Evolutionary conservation across 2,113 vertebrate species (phyloP).

Genomic region (Ciconia maguari): DNA sequence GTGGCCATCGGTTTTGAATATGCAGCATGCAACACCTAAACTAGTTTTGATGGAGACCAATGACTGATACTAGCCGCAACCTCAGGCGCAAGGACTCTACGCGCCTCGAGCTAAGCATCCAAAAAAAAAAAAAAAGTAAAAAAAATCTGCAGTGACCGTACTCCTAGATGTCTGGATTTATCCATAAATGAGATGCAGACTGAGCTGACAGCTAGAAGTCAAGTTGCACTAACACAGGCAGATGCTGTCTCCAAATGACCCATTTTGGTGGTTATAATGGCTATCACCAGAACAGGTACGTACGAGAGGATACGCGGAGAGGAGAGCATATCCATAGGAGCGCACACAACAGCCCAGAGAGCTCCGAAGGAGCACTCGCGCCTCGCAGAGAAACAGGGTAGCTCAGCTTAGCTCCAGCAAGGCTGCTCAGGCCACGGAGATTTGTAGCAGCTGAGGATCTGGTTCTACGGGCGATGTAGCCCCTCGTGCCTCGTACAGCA

Average conservation of each 20-base stretch:
- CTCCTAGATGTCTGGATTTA: not conserved
- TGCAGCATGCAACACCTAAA: not conserved
- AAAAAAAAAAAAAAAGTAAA: not conserved
- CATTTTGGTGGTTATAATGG: not conserved
- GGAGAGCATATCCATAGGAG: not conserved
- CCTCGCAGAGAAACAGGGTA: fast-evolving
- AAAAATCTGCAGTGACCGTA: not conserved
- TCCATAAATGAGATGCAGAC: not conserved
- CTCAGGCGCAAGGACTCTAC: not conserved
- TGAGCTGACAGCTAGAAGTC: not conserved
- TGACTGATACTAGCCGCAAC: not conserved
- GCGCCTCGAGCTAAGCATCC: not conserved
- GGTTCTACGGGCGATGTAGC: fast-evolving
- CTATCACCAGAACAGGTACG: not conserved
- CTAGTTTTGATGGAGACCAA: not conserved
- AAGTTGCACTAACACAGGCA: not conserved
- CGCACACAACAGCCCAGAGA: not conserved
- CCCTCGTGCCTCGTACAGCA: not conserved
- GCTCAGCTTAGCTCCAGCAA: not conserved
- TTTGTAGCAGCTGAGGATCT: not conserved
- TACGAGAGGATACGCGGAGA: not conserved
- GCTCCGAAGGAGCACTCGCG: not conserved
- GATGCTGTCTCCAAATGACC: not conserved
- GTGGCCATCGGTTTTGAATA: not conserved
- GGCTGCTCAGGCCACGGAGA: not conserved